Evolutionary conservation across 2,888 invertebrate species (phyloP), one percentile per base, ranked within the genome.

Genomic region (Lasius fuliginosus): DNA sequence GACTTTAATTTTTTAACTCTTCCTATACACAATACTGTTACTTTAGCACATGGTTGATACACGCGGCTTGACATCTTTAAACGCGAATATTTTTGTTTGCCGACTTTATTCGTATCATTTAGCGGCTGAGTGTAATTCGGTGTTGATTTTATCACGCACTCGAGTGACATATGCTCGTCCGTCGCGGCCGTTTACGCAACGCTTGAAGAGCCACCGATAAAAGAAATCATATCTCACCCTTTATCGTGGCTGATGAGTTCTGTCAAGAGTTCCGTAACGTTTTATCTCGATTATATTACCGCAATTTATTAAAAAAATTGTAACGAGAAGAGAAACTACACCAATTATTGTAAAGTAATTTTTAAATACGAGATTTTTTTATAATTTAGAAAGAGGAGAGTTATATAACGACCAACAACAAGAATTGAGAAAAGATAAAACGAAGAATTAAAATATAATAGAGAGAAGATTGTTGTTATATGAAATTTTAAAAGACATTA

Each of bases 121-220:
- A 77, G n/a, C 65, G 58, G 58, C 33, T 83, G 67, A 89, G 88
- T 91, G 86, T 86, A 77, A 87, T 90, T 89, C 88, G 71, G 82
- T 91, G 88, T 90, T 86, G 83, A 86, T 88, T 89, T 92, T 89
- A 91, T 92, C 88, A 58, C 46, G 15, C 67, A 68, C 79, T 86
- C 68, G 40, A 69, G 68, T 69, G 64, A 83, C 86, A 86, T 81
- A 86, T 82, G 68, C 68, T 73, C 67, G 49, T 76, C 36, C 23
- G 71, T 42, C 65, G 62, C 60, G 27, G 65, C 33, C 33, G n/a
- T 23, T 75, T 42, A 30, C 58, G 82, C 82, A 76, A 86, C 75
- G 74, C 75, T 88, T 83, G 82, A 64, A 74, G 67, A 75, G 53
- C 58, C n/a, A 9, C 27, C 36, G 87, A 88, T 88, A 88, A 88